phyloP scores from a whole-genome alignment of 2,888 invertebrate species.

The Dascillus cervinus region DNA sequence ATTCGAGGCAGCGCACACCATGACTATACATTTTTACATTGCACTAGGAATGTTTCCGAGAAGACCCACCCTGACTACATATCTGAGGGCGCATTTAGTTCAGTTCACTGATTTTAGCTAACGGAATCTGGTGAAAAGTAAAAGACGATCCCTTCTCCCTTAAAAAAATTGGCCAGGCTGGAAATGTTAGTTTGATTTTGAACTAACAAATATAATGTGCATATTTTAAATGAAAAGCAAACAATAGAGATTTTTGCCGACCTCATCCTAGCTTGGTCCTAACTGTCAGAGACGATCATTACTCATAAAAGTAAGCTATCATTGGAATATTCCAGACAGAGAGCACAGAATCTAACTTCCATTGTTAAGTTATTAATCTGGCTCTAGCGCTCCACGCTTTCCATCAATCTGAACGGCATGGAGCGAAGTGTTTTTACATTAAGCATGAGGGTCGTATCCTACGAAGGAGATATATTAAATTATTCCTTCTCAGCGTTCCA shows the following conservation, averaged over 20 bases:
- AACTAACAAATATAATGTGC: too few relatives aligned
- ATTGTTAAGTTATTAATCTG: slow-evolving; percentile 41
- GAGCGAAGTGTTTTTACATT: slow-evolving; percentile 31
- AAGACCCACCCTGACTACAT: slow-evolving; percentile 26
- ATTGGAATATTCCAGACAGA: slow-evolving; percentile 34
- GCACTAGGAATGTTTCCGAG: slow-evolving; percentile 28
- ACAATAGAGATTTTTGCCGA: slow-evolving; percentile 36
- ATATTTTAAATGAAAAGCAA: too few relatives aligned
- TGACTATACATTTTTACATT: slow-evolving; percentile 28
- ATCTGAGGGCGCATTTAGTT: slow-evolving; percentile 15
- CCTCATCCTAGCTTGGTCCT: slow-evolving; percentile 35
- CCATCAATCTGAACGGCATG: slow-evolving; percentile 34
- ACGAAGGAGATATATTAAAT: slow-evolving; percentile 17
- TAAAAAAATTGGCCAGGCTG: too few relatives aligned
- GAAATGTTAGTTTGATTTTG: too few relatives aligned
- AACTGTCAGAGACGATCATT: slow-evolving; percentile 39
- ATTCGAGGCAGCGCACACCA: slow-evolving; percentile 28
- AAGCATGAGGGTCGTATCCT: slow-evolving; percentile 22
- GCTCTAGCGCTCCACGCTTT: slow-evolving; percentile 27
- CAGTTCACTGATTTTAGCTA: slow-evolving; percentile 14
- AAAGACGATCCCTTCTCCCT: too few relatives aligned
- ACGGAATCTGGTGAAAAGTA: background rate
- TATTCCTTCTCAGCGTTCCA: slow-evolving; percentile 10
- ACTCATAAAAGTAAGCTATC: slow-evolving; percentile 39
- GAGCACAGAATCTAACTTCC: slow-evolving; percentile 34